Evolutionary conservation across 2,113 vertebrate species (phyloP), one percentile per base, ranked within the genome.

Genomic region (Myiagra hebetior): DNA sequence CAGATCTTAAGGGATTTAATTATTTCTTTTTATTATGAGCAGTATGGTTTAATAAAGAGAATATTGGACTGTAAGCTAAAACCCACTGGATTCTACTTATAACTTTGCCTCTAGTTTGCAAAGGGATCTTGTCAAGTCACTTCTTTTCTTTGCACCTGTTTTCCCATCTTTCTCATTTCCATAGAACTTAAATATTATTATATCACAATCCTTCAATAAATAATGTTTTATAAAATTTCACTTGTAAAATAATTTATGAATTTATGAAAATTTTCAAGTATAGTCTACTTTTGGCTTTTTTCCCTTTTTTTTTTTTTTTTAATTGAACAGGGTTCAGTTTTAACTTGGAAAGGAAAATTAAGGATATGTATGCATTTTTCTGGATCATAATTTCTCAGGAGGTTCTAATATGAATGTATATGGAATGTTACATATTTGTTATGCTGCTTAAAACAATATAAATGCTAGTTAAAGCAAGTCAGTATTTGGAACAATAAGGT

Each of bases 401-500:
- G 85, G 55, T 75, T 94, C 89, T 96, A 95, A 95, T 79, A 95
- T 87, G 56, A 93, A 95, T 95, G 63, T 85, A 87, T 95, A 85
- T 91, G 86, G 75, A 97, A 96, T 76, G 74, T 56, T 97, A 84
- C 80, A 83, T 91, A 93, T 97, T 97, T 31, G 76, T 94, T 97
- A 96, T 97, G 94, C 87, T 97, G 92, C 47, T 97, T 94, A 80
- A 95, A 96, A 93, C 64, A 79, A 94, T 91, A 42, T 59, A 93
- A 53, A 13, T 60, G 46, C 80, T 95, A 96, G 96, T 92, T 95
- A 95, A 56, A 90, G 62, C 4, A 16, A 97, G 59, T 87, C 96
- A 97, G 77, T 97, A 93, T 97, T 96, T 97, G 87, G 85, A 98
- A 97, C 62, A 97, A 96, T 96, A 95, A 95, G 62, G 97, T 96